Base-by-base conservation (phyloP, 2,797 vertebrate species). In the Botia kubotai region DNA sequence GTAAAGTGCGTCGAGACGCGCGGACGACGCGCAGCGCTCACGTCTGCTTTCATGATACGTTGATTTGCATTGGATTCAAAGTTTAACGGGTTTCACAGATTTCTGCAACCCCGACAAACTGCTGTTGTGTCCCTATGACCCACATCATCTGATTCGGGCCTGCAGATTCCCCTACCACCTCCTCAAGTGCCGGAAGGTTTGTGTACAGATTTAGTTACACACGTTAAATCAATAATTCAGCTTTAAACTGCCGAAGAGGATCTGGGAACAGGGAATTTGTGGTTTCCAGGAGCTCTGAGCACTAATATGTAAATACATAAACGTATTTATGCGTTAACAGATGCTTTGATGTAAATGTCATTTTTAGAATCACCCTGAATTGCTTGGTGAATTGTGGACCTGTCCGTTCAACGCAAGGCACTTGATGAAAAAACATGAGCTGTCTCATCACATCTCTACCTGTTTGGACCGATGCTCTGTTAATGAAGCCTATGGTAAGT, bases 401-500 rank as follows among this genome's bases (percentile, higher is more conserved):
- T 97, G 96, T 82, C 96, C 96, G 0, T 97, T 93, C 75, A 97
- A 97, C 77, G 96, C 96, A 72, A 92, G 95, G 58, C 96, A 97
- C 87, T 90, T 96, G 75, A 87, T 97, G 62, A 94, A 88, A 6
- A 92, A 90, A 33, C 85, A 93, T 0, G 94, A 97, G 88, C 89
- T 97, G 77, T 89, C 87, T 0, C 82, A 84, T 83, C 96, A 97
- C 83, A 95, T 90, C 11, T 90, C 93, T 39, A 95, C 90, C 83
- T 97, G 96, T 13, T 90, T 91, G 48, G 88, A 97, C 87, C 63
- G 89, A 26, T 70, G 79, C 1, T 36, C 84, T 23, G 17, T 92
- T 75, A 70, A 83, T 36, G 2, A 55, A 1, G 83, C 86, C 6
- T 77, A 82, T 1, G 50, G 93, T 94, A 67, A 90, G 86, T 14